Base-by-base conservation (phyloP, 2,113 vertebrate species). In the Sprattus sprattus region DNA sequence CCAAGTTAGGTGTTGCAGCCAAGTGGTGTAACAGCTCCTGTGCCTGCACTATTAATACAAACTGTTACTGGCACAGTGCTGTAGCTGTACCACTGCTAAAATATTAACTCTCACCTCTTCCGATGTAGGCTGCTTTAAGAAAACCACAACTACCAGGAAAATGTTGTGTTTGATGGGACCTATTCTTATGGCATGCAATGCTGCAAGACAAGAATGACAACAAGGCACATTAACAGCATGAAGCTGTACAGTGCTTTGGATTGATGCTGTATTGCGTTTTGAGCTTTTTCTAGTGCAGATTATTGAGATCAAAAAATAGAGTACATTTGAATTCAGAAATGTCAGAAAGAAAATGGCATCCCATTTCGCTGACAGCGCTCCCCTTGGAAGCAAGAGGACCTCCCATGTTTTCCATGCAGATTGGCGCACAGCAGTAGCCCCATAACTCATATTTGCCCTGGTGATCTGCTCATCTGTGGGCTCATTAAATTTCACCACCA, bases 381-480 rank as follows among this genome's bases (percentile, higher is more conserved):
- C 54, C 22, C 54, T 60, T 18, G 18, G 52, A 60, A 60, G 54
- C 54, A 18, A 71, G n/a, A 71, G 64, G 64, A 71, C n/a, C 28
- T 10, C n/a, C 64, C n/a, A 71, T 71, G 28, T 71, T 71, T 71
- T 32, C 64, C 64, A 25, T 67, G 6, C 60, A 71, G 25, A 32
- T 32, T 71, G 64, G 64, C 8, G 25, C 64, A 71, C 64, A 71
- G 64, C 64, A 32, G 64, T 71, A 2, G 25, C n/a, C 28, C 28
- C 64, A 71, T 71, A 71, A 71, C 64, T 71, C 64, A 71, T 71
- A 71, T 71, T 32, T 71, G 64, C 64, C 64, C 32, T 71, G 28
- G 25, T 71, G 25, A 71, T 13, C n/a, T 13, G 7, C 64, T 15
- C 25, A 5, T 28, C 64, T 32, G 64, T 71, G 64, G 7, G 54